These are phyloP conservation scores for Diorhabda carinulata DNA, from an alignment of 1,140 invertebrate genomes.

Conservation along the genomic window DNA sequence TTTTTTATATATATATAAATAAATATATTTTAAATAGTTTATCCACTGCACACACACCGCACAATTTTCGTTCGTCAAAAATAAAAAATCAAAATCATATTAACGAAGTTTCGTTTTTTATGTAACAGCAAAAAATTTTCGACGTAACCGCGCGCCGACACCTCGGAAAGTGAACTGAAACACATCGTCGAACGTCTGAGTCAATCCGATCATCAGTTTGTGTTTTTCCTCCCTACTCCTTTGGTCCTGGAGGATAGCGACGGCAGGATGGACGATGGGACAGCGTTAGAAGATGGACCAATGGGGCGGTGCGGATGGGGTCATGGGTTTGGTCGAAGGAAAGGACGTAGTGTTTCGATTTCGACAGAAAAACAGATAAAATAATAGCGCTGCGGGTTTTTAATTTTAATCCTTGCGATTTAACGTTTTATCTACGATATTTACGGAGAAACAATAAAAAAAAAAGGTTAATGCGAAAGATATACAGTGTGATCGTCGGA, in stretches of 20 bases:
- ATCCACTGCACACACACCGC: slow-evolving; percentile 10
- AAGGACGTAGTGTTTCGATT: not conserved
- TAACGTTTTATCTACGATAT: too few species aligned
- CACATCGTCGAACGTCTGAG: slow-evolving; percentile 1
- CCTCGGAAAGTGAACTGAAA: slow-evolving; percentile 6
- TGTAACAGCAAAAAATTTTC: slow-evolving; percentile 9
- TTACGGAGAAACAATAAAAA: too few species aligned
- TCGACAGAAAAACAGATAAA: too few species aligned
- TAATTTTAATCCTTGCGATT: too few species aligned
- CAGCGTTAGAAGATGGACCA: slow-evolving; percentile 7
- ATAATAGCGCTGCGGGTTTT: too few species aligned
- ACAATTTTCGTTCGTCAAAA: not conserved
- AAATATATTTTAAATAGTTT: slow-evolving; percentile 3
- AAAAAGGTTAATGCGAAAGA: too few species aligned
- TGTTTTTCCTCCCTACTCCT: slow-evolving; percentile 8
- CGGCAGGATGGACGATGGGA: slow-evolving; percentile 9
- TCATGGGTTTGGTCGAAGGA: slow-evolving; percentile 10
- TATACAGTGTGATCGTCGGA: too few species aligned
- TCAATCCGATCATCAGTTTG: slow-evolving; percentile 4
- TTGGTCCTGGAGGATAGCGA: slow-evolving; percentile 8
- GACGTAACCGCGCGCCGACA: not conserved
- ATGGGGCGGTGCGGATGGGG: not conserved
- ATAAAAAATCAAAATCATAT: slow-evolving; percentile 9
- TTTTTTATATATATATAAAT: not conserved
- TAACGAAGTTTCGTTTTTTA: slow-evolving; percentile 7